These are phyloP conservation scores for Euspilapteryx auroguttella DNA, from an alignment of 2,888 invertebrate genomes.

Conservation along the genomic window DNA sequence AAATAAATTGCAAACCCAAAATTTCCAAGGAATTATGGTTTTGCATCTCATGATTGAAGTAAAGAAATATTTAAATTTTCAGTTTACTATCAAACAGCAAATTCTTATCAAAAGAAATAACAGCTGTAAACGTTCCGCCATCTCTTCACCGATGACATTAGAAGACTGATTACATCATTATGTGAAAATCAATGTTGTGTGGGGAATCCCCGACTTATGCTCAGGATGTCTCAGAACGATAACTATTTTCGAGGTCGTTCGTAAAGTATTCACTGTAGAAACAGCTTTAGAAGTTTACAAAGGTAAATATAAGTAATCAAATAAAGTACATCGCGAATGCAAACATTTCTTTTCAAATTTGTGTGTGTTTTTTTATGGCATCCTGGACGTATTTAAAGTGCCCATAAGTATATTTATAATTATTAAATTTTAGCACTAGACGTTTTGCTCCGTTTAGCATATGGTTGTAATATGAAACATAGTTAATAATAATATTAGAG, in stretches of 20 bases:
- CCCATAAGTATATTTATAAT: conserved; percentile 27
- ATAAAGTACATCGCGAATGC: too few species aligned
- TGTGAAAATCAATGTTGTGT: conserved; percentile 20
- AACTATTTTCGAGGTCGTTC: too few species aligned
- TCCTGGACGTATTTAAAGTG: conserved; percentile 33
- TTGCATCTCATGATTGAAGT: too few species aligned
- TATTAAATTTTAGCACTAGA: conserved; percentile 43
- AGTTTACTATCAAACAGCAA: too few species aligned
- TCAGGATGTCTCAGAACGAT: conserved; percentile 27
- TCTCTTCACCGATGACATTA: conserved; percentile 21
- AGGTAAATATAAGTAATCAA: too few species aligned
- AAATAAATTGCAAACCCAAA: too few species aligned
- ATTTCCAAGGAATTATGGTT: too few species aligned
- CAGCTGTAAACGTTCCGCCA: conserved; percentile 1
- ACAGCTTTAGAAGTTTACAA: too few species aligned
- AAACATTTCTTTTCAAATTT: conserved; percentile 11
- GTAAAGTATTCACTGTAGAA: too few species aligned
- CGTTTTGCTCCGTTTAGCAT: conserved; percentile 51
- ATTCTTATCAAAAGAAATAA: too few species aligned
- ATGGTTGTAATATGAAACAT: conserved; percentile 52
- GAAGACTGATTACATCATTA: conserved; percentile 35
- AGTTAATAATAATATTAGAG: conserved; percentile 40
- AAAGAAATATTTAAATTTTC: too few species aligned
- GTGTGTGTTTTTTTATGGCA: conserved; percentile 36
- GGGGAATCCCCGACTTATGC: conserved; percentile 18